phyloP scores from a whole-genome alignment of 2,113 vertebrate species.

The Chauna torquata region DNA sequence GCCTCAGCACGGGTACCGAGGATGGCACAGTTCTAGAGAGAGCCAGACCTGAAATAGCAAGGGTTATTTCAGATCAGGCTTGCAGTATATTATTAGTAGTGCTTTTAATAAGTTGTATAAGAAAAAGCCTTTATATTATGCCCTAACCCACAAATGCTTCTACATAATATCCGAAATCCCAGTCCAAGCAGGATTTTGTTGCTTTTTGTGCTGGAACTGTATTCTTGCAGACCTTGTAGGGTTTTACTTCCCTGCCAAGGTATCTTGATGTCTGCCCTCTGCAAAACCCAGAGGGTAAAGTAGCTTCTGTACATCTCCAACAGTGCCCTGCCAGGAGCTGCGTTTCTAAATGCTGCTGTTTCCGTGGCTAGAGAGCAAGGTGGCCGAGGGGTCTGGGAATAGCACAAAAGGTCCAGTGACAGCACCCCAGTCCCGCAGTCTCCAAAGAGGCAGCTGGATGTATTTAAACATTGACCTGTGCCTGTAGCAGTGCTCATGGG shows the following conservation, averaged over 20 bases:
- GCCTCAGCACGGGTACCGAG: background rate
- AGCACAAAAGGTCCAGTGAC: background rate
- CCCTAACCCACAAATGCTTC: background rate
- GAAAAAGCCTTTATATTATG: constrained; percentile 42
- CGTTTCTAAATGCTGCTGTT: background rate
- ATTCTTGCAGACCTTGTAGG: background rate
- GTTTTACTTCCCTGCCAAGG: background rate
- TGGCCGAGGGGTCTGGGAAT: background rate
- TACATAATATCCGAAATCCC: background rate
- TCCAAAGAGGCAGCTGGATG: background rate
- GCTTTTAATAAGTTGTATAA: constrained; percentile 42
- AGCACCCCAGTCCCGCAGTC: background rate
- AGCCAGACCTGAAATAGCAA: constrained; percentile 38
- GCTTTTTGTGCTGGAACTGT: background rate
- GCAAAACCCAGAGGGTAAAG: background rate
- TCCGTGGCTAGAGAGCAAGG: background rate
- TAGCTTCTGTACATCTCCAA: background rate
- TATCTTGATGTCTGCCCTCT: background rate
- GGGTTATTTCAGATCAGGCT: constrained; percentile 28
- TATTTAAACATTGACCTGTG: background rate
- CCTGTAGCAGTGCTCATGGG: background rate
- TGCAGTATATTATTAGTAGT: background rate
- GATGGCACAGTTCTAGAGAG: constrained; percentile 10
- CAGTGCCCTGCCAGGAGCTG: background rate
- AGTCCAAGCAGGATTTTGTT: background rate